A percentile compares a stretch with the other conserved stretches of the same genome.
Conservation (phyloP, 2,113 vertebrate species). For the Condylura cristata region DNA sequence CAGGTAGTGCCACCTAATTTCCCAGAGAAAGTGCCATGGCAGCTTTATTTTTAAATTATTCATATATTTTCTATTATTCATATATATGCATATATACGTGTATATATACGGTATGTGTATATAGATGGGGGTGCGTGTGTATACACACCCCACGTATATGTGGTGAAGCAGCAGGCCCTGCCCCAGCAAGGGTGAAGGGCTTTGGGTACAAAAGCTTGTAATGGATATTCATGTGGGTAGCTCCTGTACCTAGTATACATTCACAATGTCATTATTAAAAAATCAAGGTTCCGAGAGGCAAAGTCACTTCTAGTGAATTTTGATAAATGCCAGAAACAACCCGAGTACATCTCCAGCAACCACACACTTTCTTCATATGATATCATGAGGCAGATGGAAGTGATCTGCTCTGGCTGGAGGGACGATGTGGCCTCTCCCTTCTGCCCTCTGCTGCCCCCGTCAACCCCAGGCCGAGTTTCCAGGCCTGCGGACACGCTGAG, state of each 20-base stretch:
- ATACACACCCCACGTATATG: not conserved
- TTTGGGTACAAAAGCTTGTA: not conserved
- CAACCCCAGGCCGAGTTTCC: not conserved
- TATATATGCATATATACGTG: no score
- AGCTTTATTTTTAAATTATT: not conserved
- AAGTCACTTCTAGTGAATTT: not conserved
- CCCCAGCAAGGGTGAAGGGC: not conserved
- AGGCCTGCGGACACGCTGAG: not conserved
- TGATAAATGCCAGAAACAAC: not conserved
- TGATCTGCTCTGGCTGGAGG: not conserved
- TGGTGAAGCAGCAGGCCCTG: not conserved
- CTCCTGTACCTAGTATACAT: not conserved
- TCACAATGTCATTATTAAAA: not conserved
- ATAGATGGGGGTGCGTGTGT: no score
- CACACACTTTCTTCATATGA: not conserved
- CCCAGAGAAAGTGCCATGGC: no score
- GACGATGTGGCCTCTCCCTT: not conserved
- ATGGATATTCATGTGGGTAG: not conserved
- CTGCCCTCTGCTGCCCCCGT: not conserved
- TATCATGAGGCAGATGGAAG: not conserved
- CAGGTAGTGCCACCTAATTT: no score
- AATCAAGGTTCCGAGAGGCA: conserved; percentile 41
- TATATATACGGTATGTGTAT: no score
- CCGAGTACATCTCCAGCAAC: not conserved
- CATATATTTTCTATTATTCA: no score